phyloP scores from a whole-genome alignment of 92 coral and sea anemone genomes.

The Meandrina meandrites region DNA sequence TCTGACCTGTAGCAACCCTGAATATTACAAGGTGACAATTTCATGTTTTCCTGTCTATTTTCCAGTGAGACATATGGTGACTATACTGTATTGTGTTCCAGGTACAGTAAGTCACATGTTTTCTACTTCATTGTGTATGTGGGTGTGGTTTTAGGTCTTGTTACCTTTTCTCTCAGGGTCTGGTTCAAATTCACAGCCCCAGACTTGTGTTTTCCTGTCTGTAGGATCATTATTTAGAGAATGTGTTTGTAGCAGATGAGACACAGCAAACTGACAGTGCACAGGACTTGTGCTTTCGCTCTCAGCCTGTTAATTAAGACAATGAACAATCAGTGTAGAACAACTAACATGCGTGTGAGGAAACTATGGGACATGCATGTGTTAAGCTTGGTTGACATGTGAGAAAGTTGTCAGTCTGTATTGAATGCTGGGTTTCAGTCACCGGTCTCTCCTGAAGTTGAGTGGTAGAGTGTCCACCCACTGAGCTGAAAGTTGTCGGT shows the following conservation, averaged over 20 bases:
- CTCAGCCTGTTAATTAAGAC: constrained; percentile 37
- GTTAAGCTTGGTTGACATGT: no score
- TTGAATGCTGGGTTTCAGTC: no score
- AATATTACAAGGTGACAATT: background rate
- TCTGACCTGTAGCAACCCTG: background rate
- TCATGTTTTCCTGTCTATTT: background rate
- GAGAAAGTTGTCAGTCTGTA: no score
- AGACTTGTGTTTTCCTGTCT: constrained; percentile 96
- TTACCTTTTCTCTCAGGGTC: constrained; percentile 77
- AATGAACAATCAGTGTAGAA: background rate
- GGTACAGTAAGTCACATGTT: no score
- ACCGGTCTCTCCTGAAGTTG: no score
- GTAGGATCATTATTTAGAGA: constrained; percentile 93
- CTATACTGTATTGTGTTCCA: no score
- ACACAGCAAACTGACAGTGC: constrained; percentile 79
- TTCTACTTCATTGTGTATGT: no score
- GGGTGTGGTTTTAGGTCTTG: background rate
- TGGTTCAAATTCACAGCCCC: constrained; percentile 99
- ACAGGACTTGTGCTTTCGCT: constrained; percentile 54
- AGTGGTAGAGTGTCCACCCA: no score
- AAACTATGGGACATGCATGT: no score
- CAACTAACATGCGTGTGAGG: background rate
- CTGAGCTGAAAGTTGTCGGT: no score
- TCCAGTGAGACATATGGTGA: background rate
- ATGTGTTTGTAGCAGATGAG: constrained; percentile 97